Conservation (phyloP, 2,888 invertebrate species). For the Callosobruchus maculatus region DNA sequence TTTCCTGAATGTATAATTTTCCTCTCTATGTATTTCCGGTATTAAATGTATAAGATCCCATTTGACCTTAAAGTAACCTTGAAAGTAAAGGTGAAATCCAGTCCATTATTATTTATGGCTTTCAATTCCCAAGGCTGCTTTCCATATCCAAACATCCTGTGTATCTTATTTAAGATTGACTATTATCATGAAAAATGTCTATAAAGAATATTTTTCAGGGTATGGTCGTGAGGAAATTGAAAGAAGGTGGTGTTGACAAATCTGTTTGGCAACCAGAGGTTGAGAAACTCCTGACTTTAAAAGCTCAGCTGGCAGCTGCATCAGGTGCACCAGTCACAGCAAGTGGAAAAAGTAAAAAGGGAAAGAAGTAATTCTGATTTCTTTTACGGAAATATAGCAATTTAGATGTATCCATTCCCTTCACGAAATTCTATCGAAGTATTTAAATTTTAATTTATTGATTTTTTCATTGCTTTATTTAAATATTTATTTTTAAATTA, state of each 20-base stretch:
- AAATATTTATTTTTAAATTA: neutral
- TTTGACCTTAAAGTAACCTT: too few relatives aligned
- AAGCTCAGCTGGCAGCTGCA: slow-evolving; percentile 60
- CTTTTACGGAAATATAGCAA: neutral
- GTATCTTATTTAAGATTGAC: too few relatives aligned
- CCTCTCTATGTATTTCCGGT: too few relatives aligned
- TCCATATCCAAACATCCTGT: too few relatives aligned
- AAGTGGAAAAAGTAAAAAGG: neutral
- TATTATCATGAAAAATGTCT: too few relatives aligned
- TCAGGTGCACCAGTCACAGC: slow-evolving; percentile 22
- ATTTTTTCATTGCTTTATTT: neutral
- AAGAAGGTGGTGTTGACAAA: slow-evolving; percentile 73
- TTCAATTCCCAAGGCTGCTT: too few relatives aligned
- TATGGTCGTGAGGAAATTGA: slow-evolving; percentile 70
- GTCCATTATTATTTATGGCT: too few relatives aligned
- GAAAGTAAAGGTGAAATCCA: too few relatives aligned
- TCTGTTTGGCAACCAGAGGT: slow-evolving; percentile 76
- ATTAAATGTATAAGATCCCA: too few relatives aligned
- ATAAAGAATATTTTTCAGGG: slow-evolving; percentile 66
- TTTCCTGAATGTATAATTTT: too few relatives aligned
- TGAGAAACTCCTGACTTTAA: slow-evolving; percentile 66
- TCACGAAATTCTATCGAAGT: neutral
- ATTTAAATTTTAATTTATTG: neutral
- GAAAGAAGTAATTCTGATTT: neutral
- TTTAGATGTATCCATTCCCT: neutral